Evolutionary conservation across 1,140 invertebrate species (phyloP).

Genomic region (Lepeophtheirus salmonis): DNA sequence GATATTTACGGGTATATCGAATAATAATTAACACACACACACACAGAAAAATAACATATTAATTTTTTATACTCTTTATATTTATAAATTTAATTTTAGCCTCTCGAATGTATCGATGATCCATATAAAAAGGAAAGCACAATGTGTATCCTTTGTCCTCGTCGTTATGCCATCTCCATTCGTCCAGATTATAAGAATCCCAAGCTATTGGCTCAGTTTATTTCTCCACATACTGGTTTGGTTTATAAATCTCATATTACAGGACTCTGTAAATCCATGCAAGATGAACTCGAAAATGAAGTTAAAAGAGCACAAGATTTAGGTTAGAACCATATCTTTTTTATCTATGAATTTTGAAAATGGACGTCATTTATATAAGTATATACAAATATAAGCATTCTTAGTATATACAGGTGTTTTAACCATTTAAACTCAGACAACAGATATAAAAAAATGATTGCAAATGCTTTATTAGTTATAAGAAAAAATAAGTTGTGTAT

Average conservation of each 20-base stretch:
- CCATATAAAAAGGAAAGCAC: conserved; percentile 5
- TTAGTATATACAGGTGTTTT: too few relatives aligned
- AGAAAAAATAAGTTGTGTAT: too few relatives aligned
- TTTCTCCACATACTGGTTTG: conserved; percentile 73
- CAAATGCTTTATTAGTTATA: too few relatives aligned
- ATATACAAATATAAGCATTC: too few relatives aligned
- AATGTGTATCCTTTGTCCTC: conserved; percentile 16
- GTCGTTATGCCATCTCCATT: neutral
- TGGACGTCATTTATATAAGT: too few relatives aligned
- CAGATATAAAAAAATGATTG: too few relatives aligned
- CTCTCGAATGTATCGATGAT: neutral
- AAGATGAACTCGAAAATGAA: conserved; percentile 42
- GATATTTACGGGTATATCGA: too few relatives aligned
- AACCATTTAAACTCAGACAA: too few relatives aligned
- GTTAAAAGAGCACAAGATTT: conserved; percentile 47
- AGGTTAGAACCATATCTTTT: conserved; percentile 30
- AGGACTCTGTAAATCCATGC: conserved; percentile 55
- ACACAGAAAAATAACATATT: too few relatives aligned
- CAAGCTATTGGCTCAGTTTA: conserved; percentile 75
- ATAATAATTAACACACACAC: too few relatives aligned
- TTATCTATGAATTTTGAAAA: too few relatives aligned
- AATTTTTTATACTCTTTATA: neutral
- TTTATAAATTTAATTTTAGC: neutral
- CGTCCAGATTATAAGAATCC: conserved; percentile 67
- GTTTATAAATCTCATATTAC: conserved; percentile 82